Base-by-base conservation (phyloP, 1,140 invertebrate genomes). In the Trigoniulus corallinus region DNA sequence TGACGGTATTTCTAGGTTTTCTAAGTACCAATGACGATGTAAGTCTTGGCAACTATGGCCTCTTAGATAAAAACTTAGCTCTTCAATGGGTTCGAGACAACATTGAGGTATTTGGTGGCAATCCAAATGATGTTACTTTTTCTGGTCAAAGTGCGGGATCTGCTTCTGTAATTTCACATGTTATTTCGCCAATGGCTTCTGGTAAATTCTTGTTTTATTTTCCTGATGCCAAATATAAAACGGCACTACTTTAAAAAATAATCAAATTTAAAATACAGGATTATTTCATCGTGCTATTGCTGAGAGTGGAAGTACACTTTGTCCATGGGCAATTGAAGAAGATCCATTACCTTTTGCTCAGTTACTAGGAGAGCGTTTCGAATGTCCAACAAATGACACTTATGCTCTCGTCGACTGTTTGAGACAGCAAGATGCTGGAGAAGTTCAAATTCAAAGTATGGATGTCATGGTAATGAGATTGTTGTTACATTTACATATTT, bases 161-260 rank as follows among this genome's bases (percentile, higher is more conserved):
- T 24, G 65, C 68, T 15, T 63, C 65, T 18, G 67, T 72, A 26
- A 61, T 74, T 53, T 64, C 69, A 4, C 65, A 72, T 61, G 65
- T 72, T 45, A 50, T 75, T 23, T 71, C 69, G 23, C 58, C 62
- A 18, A 54, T 61, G 57, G 77, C 77, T 7, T 7, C 29, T 34
- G 29, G 29, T 0, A 69, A 66, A 67, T 79, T 79, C 73, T 10
- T 44, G 7, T 7, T 24, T 24, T 39, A 13, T 39, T 12, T 13
- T 84, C 47, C 84, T 97, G 45, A 97, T 93, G 0, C 69, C 98
- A 1, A 95, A 97, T 58, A 92, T 92, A 0, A 15, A 34, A 34
- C 15, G 29, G 7, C 29, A 34, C 7, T 7, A 7, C 7, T 7
- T 34, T 45, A 7, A 3, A 23, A 3, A 39, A 3, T 24, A 15